Evolutionary conservation across 2,113 vertebrate genomes (phyloP).

Genomic region (Mus spicilegus): DNA sequence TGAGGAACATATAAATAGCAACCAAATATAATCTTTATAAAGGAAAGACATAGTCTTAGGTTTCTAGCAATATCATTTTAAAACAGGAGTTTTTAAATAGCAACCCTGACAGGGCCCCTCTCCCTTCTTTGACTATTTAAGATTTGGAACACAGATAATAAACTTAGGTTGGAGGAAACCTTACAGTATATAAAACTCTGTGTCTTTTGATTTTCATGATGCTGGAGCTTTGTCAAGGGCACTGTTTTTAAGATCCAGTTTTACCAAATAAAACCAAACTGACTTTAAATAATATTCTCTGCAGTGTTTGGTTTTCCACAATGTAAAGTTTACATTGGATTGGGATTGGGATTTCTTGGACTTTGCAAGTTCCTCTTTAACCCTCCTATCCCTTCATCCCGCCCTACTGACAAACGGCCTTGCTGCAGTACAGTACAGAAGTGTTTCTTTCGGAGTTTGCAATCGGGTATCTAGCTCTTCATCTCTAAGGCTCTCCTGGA

Average conservation of each 20-base stretch:
- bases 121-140: neutral
- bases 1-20: neutral
- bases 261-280: neutral
- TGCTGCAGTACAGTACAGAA: neutral
- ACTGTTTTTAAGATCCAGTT: conserved; percentile 13
- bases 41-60: neutral
- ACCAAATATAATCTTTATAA: conserved; percentile 34
- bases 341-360: neutral
- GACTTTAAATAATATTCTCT: neutral
- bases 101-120: neutral
- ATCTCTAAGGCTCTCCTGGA: neutral
- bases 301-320: neutral
- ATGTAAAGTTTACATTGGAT: neutral
- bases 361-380: neutral
- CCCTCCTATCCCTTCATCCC: neutral
- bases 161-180: neutral
- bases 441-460: neutral
- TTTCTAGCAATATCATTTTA: neutral
- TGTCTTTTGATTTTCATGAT: conserved; percentile 1
- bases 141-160: neutral
- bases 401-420: neutral
- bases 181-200: neutral
- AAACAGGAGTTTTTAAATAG: neutral
- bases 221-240: neutral
- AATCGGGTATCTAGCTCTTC: no score